These are phyloP conservation scores for Pristionchus japonicus DNA, from an alignment of 2,888 invertebrate genomes.

Conservation along the genomic window DNA sequence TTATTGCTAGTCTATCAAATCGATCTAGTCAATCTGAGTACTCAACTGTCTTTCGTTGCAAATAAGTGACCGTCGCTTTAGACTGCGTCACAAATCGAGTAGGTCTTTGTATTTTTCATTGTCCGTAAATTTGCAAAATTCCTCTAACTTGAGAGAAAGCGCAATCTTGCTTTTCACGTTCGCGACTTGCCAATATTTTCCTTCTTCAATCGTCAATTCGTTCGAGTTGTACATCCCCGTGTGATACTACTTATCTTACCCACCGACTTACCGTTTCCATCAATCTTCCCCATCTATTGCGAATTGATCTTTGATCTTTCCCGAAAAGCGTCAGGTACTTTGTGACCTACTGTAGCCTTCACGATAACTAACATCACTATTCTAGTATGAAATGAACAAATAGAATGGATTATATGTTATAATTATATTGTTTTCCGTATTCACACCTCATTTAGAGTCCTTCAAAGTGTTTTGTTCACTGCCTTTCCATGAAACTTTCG, in stretches of 20 bases:
- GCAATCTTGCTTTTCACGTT: neutral
- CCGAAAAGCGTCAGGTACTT: conserved; percentile 13
- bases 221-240: conserved; percentile 36
- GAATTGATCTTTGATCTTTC: conserved; percentile 34
- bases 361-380: neutral
- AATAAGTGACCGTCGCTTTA: neutral
- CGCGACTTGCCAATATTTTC: conserved; percentile 11
- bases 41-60: conserved; percentile 9
- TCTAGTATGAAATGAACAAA: conserved; percentile 26
- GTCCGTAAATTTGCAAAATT: neutral
- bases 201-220: conserved; percentile 43
- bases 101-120: neutral
- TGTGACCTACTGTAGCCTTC: neutral
- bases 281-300: neutral
- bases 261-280: neutral
- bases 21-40: conserved; percentile 26
- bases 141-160: neutral
- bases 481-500: conserved; percentile 11
- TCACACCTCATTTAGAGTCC: conserved; percentile 28
- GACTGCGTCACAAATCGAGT: neutral
- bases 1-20: conserved; percentile 16
- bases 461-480: conserved; percentile 11
- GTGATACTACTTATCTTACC: conserved; percentile 8
- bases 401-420: neutral
- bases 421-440: conserved; percentile 17